Base-by-base conservation (phyloP, 2,797 vertebrate species). In the Limosa lapponica region DNA sequence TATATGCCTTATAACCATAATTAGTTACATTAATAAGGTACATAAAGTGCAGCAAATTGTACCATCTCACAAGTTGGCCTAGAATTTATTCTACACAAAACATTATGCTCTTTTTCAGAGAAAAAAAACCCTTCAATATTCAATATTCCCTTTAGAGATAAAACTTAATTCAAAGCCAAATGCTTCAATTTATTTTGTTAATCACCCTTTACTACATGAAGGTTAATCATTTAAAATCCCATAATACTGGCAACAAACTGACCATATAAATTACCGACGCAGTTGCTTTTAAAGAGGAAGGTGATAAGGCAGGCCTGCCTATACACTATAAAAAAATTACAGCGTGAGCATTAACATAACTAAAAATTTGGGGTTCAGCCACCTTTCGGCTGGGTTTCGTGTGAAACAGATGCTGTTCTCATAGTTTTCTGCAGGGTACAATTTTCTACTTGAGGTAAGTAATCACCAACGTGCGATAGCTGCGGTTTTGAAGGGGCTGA, bases 391-490 rank as follows among this genome's bases (percentile, higher is more conserved):
- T 87, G 52, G 48, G 37, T 49, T 91, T 59, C 51, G 34, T 0
- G 6, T 58, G 32, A 73, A 81, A 91, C 46, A 88, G 55, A 58
- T 58, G 18, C 19, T 70, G 44, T 32, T 90, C 37, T 59, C 62
- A 49, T 0, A 37, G 11, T 46, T 65, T 78, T 79, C 43, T 72
- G 36, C n/a, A 79, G 32, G n/a, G 82, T 69, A 6, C 32, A 70
- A 87, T 72, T 91, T 91, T 79, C 36, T 55, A 37, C 46, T 48
- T 51, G 16, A 57, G 30, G 18, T 78, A 92, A 89, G n/a, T 44
- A 48, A 74, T 54, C 22, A 66, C 28, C 11, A 1, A 4, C 4
- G 24, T 16, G 43, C 0, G 0, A 69, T 2, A 86, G 65, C 30
- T 72, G n/a, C 43, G 27, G 30, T 71, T 82, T 62, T 27, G 62